Base-by-base conservation (phyloP, 2,888 invertebrate species). In the Drosophila engyochracea region DNA sequence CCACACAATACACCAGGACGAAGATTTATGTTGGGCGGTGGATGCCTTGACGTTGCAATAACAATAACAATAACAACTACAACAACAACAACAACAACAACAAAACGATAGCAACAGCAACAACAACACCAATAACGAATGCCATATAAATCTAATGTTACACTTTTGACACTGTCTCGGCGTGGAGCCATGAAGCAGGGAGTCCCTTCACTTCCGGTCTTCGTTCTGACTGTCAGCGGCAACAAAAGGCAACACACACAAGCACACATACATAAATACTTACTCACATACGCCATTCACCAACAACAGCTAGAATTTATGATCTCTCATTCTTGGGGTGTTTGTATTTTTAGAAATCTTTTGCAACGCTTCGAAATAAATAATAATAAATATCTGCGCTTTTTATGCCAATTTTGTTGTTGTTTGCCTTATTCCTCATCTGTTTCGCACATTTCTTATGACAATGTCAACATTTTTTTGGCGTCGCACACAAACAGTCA, bases 81-180 rank as follows among this genome's bases (percentile, higher is more conserved):
- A 61, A 33, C 16, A 54, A 55, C 19, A 53, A n/a, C 39, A 70
- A 22, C 16, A 63, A 55, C 19, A 53, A n/a, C 39, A 70, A 44
- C n/a, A 65, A 4, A 12, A 37, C 10, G 31, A 22, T 10, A 41
- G 31, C n/a, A 64, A 69, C n/a, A 41, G 31, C n/a, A 64, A 69
- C 57, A 69, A 41, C 19, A 67, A 55, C 49, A 68, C 39, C 51
- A 76, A 61, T 44, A 70, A 61, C 64, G 70, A 82, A 76, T 77
- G 74, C 65, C 77, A 78, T 79, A 89, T 89, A 87, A 81, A 86
- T 89, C 88, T 79, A 85, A 79, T 78, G 80, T 70, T 84, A 82
- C 89, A 81, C 85, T 89, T 87, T 82, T 82, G 88, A 79, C 82
- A 78, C 83, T 81, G 86, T 83, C 84, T 73, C 86, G 75, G 81